phyloP scores from a whole-genome alignment of 2,797 vertebrate species.

The Mormyrops boulengeri region DNA sequence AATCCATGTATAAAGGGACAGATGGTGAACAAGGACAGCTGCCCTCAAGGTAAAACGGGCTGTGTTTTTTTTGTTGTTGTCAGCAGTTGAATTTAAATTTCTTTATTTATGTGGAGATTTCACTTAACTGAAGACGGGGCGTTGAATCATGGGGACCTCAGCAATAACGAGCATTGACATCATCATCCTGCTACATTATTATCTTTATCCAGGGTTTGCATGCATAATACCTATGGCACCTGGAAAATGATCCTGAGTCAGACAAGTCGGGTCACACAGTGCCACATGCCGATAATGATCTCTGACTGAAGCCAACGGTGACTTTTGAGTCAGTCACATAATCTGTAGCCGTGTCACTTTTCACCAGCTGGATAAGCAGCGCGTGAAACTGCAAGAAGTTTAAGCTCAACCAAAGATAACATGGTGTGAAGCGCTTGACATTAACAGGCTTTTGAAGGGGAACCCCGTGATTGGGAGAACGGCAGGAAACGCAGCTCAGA shows the following conservation, averaged over 20 bases:
- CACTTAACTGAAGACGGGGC: neutral
- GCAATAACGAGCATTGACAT: neutral
- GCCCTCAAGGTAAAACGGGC: neutral
- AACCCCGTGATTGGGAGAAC: neutral
- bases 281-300: neutral
- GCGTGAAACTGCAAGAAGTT: neutral
- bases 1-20: neutral
- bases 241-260: neutral
- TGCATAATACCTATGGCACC: neutral
- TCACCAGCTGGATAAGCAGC: neutral
- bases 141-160: neutral
- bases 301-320: neutral
- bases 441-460: neutral
- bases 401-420: neutral
- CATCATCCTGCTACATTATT: neutral
- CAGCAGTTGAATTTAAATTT: neutral
- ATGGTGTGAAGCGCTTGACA: neutral
- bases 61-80: neutral
- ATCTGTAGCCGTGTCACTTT: neutral
- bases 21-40: neutral
- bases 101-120: neutral
- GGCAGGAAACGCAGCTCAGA: neutral
- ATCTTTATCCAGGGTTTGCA: neutral
- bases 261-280: neutral
- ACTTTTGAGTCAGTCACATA: neutral